Conservation (phyloP, 2,888 invertebrate genomes). For the Drosophila neotestacea region DNA sequence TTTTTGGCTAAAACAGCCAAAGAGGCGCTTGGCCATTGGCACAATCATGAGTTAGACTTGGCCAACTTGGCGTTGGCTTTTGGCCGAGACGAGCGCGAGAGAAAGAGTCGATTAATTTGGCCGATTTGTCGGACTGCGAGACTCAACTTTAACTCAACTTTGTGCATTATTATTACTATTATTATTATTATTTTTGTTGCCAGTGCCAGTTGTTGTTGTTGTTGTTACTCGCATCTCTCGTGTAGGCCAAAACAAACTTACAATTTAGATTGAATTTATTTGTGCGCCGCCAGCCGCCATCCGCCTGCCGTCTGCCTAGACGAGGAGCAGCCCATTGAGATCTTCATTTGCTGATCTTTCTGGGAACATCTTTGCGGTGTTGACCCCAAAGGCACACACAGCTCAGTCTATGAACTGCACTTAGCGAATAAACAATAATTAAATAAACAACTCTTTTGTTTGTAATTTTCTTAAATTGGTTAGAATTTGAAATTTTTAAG, state of each 20-base stretch:
- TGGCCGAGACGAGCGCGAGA: conserved; percentile 26
- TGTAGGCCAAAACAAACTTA: conserved; percentile 80
- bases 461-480: too few relatives aligned
- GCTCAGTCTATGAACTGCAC: conserved; percentile 30
- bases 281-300: conserved; percentile 62
- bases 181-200: conserved; percentile 41
- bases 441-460: too few relatives aligned
- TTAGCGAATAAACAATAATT: not conserved
- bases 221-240: conserved; percentile 56
- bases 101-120: conserved; percentile 73
- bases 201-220: conserved; percentile 33
- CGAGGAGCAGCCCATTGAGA: conserved; percentile 81
- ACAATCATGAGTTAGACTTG: conserved; percentile 49
- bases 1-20: conserved; percentile 55
- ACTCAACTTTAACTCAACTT: conserved; percentile 45
- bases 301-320: conserved; percentile 47
- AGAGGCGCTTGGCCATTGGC: conserved; percentile 63
- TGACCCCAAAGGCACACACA: conserved; percentile 73
- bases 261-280: conserved; percentile 83
- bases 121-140: conserved; percentile 45
- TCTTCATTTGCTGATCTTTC: conserved; percentile 84
- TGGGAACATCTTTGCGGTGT: conserved; percentile 83
- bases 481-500: too few relatives aligned
- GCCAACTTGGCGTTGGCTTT: conserved; percentile 12
- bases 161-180: conserved; percentile 72